Base-by-base conservation (phyloP, 1,140 invertebrate species). In the Camponotus floridanus region DNA sequence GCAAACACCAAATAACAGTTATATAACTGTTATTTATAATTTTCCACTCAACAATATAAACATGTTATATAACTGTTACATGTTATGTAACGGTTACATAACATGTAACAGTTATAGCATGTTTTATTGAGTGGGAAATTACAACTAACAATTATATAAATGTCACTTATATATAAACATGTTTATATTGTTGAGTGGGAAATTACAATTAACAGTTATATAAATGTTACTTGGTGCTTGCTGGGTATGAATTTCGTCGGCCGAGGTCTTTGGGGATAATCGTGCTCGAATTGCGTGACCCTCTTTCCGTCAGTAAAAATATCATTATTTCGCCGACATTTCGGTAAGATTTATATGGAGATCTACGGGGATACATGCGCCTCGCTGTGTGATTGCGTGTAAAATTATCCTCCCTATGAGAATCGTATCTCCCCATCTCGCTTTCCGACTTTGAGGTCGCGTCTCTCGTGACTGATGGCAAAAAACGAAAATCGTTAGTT, bases 241-340 rank as follows among this genome's bases (percentile, higher is more conserved):
- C 26, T 26, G 26, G 26, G 6, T 6, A 51, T 65, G 48, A 78
- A 85, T 65, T 65, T 21, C 13, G 21, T 13, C 45, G 13, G n/a
- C 26, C 45, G 31, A 1, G 21, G 4, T 62, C 26, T 26, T 26
- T 59, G 73, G n/a, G n/a, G 11, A 33, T 85, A 85, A 85, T 85
- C 76, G 45, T 36, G 73, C 59, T 45, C 55, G 71, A 67, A 85
- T 78, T 78, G 39, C 33, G n/a, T n/a, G 57, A 42, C n/a, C 21
- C 13, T 51, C 61, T 62, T 61, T 18, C 3, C 26, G 39, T 62
- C 51, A 45, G 45, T 65, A 55, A 45, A 85, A 85, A 76, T 78
- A 78, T 78, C 70, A 45, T 57, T 45, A 64, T 57, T 78, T 21
- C 15, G 6, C 45, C 21, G 3, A 65, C 39, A 31, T 21, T 61